Percentiles rank a stretch among this genome's conserved stretches.
Conservation (phyloP, 2,888 invertebrate species). For the Idaea aversata region DNA sequence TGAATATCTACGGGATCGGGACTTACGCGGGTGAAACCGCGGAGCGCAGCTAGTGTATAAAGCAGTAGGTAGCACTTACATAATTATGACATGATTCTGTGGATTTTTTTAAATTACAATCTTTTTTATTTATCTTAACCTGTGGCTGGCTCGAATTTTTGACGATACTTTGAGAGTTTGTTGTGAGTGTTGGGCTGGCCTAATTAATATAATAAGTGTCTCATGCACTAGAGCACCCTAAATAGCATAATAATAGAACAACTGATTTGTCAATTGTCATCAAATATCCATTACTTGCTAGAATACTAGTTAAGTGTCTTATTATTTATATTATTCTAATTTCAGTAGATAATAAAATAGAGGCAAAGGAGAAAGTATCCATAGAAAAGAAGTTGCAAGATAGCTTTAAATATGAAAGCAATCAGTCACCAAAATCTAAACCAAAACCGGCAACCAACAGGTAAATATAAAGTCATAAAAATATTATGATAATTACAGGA, state of each 20-base stretch:
- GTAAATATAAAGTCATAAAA: constrained; percentile 34
- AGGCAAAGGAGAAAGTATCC: constrained; percentile 43
- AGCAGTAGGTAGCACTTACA: too few relatives aligned
- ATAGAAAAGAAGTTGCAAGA: constrained; percentile 62
- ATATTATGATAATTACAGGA: background rate
- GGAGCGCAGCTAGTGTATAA: too few relatives aligned
- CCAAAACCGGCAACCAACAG: constrained; percentile 32
- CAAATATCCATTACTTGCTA: background rate
- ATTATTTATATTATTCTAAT: constrained; percentile 11
- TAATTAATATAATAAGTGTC: too few relatives aligned
- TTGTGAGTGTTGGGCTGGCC: too few relatives aligned
- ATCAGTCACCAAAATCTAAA: constrained; percentile 55
- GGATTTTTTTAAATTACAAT: too few relatives aligned
- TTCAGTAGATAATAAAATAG: constrained; percentile 62
- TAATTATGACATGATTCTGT: too few relatives aligned
- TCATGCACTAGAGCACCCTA: background rate
- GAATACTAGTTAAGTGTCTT: background rate
- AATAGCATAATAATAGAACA: background rate
- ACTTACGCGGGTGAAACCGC: too few relatives aligned
- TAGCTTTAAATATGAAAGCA: constrained; percentile 68
- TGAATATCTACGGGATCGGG: too few relatives aligned
- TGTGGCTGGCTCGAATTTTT: too few relatives aligned
- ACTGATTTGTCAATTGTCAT: background rate
- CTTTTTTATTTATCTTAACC: too few relatives aligned
- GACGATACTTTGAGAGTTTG: too few relatives aligned